Percentiles rank a stretch among this genome's conserved stretches.
Conservation (phyloP, 2,888 invertebrate species). For the Drosophila parthenogenetica region DNA sequence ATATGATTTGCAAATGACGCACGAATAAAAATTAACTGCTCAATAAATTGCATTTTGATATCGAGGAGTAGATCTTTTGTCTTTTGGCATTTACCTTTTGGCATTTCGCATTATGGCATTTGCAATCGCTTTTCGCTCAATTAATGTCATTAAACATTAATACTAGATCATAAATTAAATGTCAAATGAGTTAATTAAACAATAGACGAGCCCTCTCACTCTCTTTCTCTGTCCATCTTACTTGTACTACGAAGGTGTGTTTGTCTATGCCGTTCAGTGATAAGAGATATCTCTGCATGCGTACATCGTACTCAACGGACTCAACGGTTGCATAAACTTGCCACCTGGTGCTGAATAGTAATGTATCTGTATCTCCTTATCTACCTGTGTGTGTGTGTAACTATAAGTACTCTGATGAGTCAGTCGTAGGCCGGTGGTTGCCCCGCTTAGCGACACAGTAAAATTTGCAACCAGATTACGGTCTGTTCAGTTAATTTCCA, state of each 20-base stretch:
- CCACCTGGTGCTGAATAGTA: not conserved
- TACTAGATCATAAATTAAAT: slow-evolving; percentile 56
- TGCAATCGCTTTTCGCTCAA: slow-evolving; percentile 31
- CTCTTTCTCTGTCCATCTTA: slow-evolving; percentile 6
- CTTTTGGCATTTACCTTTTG: slow-evolving; percentile 4
- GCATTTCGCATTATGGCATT: not conserved
- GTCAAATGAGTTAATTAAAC: slow-evolving; percentile 68
- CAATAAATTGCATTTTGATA: slow-evolving; percentile 24
- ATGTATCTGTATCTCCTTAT: not conserved
- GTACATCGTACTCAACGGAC: not conserved
- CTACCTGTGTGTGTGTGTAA: slow-evolving; percentile 2
- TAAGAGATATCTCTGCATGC: slow-evolving; percentile 22
- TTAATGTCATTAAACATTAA: slow-evolving; percentile 43
- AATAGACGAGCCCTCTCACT: slow-evolving; percentile 31
- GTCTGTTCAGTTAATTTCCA: slow-evolving; percentile 19
- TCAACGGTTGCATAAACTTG: not conserved
- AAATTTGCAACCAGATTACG: slow-evolving; percentile 37
- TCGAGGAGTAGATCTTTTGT: slow-evolving; percentile 11
- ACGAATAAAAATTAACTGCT: slow-evolving; percentile 27
- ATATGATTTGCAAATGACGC: slow-evolving; percentile 32
- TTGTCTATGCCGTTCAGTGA: slow-evolving; percentile 11
- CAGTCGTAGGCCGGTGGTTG: slow-evolving; percentile 47
- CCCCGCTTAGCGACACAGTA: slow-evolving; percentile 53
- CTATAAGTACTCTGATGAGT: slow-evolving; percentile 31
- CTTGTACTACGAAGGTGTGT: slow-evolving; percentile 7